Percentiles rank a stretch among this genome's conserved stretches.
These are phyloP conservation scores for Cylindroiulus punctatus DNA, from an alignment of 2,888 invertebrate species.

Conservation along the genomic window DNA sequence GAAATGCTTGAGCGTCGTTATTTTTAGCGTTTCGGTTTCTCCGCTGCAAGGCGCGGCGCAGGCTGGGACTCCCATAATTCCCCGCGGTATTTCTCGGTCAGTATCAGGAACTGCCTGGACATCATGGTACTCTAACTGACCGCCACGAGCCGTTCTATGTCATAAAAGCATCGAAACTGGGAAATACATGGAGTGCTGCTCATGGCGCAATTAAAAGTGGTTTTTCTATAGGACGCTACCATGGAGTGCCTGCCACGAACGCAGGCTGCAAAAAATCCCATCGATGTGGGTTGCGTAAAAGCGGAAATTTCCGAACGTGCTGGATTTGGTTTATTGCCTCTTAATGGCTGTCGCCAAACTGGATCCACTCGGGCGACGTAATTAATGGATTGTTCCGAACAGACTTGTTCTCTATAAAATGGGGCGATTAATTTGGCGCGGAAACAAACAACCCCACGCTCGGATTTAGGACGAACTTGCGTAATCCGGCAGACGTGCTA, in stretches of 20 bases:
- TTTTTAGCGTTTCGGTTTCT: not conserved
- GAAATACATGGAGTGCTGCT: not conserved
- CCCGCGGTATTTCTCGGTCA: not conserved
- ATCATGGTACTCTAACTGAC: not conserved
- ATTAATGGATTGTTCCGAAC: constrained; percentile 30
- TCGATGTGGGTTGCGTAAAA: not conserved
- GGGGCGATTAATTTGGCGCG: constrained; percentile 17
- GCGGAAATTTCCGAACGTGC: constrained; percentile 35
- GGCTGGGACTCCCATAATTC: not conserved
- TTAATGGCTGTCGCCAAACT: not conserved
- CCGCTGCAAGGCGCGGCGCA: not conserved
- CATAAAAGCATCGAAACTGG: not conserved
- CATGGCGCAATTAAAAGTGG: not conserved
- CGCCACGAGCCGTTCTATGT: not conserved
- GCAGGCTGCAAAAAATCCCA: not conserved
- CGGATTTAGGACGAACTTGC: constrained; percentile 20
- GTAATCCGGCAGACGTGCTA: constrained; percentile 21
- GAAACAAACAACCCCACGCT: not conserved
- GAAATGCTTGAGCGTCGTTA: not conserved
- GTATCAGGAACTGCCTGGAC: not conserved
- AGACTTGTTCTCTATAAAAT: not conserved
- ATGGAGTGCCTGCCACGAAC: not conserved
- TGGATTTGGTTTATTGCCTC: not conserved
- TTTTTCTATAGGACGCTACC: not conserved
- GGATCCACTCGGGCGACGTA: not conserved